Conservation (phyloP, 2,888 invertebrate species). For the Harpalus rubripes region DNA sequence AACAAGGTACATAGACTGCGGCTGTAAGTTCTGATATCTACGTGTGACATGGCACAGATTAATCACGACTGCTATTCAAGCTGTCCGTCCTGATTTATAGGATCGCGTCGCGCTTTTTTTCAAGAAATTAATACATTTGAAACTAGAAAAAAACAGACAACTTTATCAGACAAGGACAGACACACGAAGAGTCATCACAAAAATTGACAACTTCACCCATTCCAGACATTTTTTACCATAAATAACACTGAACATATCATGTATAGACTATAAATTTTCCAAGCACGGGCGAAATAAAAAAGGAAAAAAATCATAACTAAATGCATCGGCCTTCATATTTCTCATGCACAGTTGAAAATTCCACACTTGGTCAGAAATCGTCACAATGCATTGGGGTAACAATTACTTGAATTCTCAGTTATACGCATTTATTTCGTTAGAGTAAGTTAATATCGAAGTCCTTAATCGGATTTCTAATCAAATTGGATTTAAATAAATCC, state of each 20-base stretch:
- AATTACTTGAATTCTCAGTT: too few relatives aligned
- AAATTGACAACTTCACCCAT: constrained; percentile 61
- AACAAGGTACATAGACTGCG: neutral
- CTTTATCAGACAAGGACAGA: constrained; percentile 46
- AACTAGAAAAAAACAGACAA: constrained; percentile 47
- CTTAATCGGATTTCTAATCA: too few relatives aligned
- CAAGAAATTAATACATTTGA: constrained; percentile 58
- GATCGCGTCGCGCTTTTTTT: constrained; percentile 45
- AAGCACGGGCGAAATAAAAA: constrained; percentile 47
- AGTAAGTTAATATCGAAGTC: too few relatives aligned
- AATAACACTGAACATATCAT: constrained; percentile 60
- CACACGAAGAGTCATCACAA: constrained; percentile 58
- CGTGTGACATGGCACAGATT: constrained; percentile 41
- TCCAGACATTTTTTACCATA: constrained; percentile 63
- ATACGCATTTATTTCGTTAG: too few relatives aligned
- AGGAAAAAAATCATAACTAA: constrained; percentile 24
- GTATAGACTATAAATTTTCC: constrained; percentile 60
- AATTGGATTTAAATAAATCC: too few relatives aligned
- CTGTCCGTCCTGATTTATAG: constrained; percentile 58
- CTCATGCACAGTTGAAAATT: neutral
- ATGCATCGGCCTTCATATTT: neutral
- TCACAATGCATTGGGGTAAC: too few relatives aligned
- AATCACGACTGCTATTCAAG: constrained; percentile 44
- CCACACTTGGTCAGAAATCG: neutral
- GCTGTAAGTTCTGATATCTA: constrained; percentile 32